Base-by-base conservation (phyloP, 2,113 vertebrate species). In the Cervus canadensis region DNA sequence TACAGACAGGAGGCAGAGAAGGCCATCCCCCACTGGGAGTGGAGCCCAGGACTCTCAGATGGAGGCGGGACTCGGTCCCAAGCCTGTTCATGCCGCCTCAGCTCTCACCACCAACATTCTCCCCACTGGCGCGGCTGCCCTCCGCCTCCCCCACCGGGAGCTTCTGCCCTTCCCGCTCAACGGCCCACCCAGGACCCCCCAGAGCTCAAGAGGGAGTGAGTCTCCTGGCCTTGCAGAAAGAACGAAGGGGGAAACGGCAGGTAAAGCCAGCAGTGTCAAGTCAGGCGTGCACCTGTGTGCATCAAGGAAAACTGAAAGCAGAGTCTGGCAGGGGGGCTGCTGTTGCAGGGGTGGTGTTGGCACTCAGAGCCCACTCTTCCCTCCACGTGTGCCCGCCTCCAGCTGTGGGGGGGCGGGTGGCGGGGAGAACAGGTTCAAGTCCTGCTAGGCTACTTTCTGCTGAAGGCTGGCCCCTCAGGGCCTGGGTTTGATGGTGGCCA, bases 211-310 rank as follows among this genome's bases (percentile, higher is more conserved):
- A 11, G 10, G 10, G 36, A 48, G 5, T 11, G 62, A 28, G 79
- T 64, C 87, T 85, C 87, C 54, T 8, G 7, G 79, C 17, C 40
- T 6, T 3, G 33, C 3, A 36, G 36, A 83, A 52, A 36, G 36
- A 83, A 52, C 0, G 30, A 71, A 30, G 60, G 14, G 21, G 43
- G 86, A 33, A 6, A 16, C 1, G 71, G 23, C 40, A 11, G 25
- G 26, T 2, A 16, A 16, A 62, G 52, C 33, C 0, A 0, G 33
- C 48, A 15, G 30, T 15, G 5, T 6, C 10, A 2, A 2, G 52
- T 5, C 23, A 2, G 84, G 88, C 1, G 4, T 0, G 30, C 1
- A 12, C 3, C 19, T 3, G 1, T 5, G 14, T 2, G 33, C 12
- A 5, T 1, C 6, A 13, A 30, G 40, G 36, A 3, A 48, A 30